phyloP scores from a whole-genome alignment of 1,140 invertebrate species.

The Cataglyphis hispanica region DNA sequence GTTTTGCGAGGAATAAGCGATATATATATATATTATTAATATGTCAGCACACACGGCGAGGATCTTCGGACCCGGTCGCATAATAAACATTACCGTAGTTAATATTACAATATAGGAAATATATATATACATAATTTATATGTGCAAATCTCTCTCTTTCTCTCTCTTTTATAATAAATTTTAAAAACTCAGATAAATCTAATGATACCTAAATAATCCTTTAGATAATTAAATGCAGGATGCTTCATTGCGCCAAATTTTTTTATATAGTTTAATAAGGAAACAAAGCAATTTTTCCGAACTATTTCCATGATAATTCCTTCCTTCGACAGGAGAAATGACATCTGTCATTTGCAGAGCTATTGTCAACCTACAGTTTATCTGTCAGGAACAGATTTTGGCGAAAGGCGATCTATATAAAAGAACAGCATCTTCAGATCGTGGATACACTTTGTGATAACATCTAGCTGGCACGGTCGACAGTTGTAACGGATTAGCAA shows the following conservation, averaged over 20 bases:
- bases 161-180: no score
- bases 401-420: conserved; percentile 60
- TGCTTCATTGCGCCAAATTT: background rate
- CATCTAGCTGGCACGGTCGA: background rate
- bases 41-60: background rate
- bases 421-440: conserved; percentile 58
- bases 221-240: background rate
- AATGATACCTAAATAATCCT: no score
- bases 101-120: background rate
- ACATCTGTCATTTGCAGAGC: conserved; percentile 70
- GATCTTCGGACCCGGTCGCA: background rate
- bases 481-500: background rate
- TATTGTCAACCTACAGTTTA: background rate
- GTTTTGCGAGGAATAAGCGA: background rate
- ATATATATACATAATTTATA: background rate
- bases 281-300: background rate
- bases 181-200: no score
- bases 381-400: conserved; percentile 56
- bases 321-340: background rate
- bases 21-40: background rate
- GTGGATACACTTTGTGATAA: conserved; percentile 1
- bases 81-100: background rate
- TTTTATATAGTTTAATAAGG: conserved; percentile 52
- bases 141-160: background rate
- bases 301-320: conserved; percentile 47